phyloP scores from a whole-genome alignment of 2,113 vertebrate species.

The Osmerus eperlanus region DNA sequence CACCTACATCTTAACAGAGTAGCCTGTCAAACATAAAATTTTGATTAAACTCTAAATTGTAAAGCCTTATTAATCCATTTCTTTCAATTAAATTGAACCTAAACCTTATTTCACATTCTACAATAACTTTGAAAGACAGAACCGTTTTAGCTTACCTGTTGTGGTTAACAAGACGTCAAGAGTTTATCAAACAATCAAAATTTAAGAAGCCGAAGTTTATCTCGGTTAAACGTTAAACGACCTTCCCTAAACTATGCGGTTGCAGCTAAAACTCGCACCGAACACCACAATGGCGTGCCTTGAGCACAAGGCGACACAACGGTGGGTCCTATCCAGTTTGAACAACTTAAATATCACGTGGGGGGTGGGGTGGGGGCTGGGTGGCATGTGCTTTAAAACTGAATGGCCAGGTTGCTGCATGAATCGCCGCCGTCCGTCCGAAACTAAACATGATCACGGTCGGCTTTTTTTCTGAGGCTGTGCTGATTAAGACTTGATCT shows the following conservation, averaged over 20 bases:
- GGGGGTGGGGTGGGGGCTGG: neutral
- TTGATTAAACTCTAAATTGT: too few relatives aligned
- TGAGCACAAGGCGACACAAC: slow-evolving; percentile 6
- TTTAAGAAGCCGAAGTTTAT: too few relatives aligned
- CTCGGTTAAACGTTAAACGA: too few relatives aligned
- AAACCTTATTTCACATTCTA: neutral
- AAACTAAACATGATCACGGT: too few relatives aligned
- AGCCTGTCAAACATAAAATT: too few relatives aligned
- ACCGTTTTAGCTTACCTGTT: neutral
- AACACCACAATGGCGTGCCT: slow-evolving; percentile 13
- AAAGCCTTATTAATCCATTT: neutral
- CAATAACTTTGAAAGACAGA: neutral
- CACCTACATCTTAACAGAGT: too few relatives aligned
- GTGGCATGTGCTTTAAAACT: neutral
- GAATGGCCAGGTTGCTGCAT: neutral
- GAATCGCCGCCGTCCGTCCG: too few relatives aligned
- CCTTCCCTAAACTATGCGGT: too few relatives aligned
- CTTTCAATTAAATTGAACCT: neutral
- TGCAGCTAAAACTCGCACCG: neutral
- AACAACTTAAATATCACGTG: slow-evolving; percentile 8
- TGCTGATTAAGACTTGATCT: too few relatives aligned
- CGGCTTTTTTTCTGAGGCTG: too few relatives aligned
- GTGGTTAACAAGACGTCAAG: too few relatives aligned
- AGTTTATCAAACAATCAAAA: too few relatives aligned
- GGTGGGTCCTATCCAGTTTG: neutral